Evolutionary conservation across 2,797 vertebrate genomes (phyloP).

Genomic region (Sebastes aleutianus): DNA sequence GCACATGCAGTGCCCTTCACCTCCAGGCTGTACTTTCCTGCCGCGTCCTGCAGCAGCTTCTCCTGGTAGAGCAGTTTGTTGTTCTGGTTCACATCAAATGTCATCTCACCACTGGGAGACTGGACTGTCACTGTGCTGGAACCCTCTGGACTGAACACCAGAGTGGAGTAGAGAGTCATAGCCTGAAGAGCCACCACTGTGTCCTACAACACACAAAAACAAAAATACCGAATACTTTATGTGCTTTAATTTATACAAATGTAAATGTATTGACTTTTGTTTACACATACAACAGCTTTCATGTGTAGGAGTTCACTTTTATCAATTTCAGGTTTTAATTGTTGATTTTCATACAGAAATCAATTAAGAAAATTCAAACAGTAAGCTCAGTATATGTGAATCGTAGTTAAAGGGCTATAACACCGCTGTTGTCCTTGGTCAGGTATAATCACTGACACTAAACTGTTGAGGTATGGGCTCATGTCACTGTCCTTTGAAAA

Average conservation of each 20-base stretch:
- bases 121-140: constrained; percentile 77
- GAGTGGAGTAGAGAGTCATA: constrained; percentile 83
- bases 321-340: too few relatives aligned
- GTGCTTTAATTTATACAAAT: too few relatives aligned
- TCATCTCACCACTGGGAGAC: constrained; percentile 65
- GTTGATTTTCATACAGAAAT: not conserved
- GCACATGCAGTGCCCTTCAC: constrained; percentile 81
- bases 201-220: constrained; percentile 66
- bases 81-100: constrained; percentile 77
- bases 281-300: not conserved
- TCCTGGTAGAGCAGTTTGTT: constrained; percentile 87
- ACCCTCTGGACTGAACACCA: constrained; percentile 77
- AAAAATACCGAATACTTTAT: not conserved
- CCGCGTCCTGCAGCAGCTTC: constrained; percentile 60
- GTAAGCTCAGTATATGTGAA: not conserved
- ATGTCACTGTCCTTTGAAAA: too few relatives aligned
- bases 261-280: not conserved
- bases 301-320: not conserved
- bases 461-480: not conserved
- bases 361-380: not conserved
- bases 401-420: not conserved
- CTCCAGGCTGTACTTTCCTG: constrained; percentile 72
- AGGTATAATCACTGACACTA: not conserved
- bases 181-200: constrained; percentile 88
- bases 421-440: not conserved